Conservation (phyloP, 2,888 invertebrate species). For the Xestia sexstrigata region DNA sequence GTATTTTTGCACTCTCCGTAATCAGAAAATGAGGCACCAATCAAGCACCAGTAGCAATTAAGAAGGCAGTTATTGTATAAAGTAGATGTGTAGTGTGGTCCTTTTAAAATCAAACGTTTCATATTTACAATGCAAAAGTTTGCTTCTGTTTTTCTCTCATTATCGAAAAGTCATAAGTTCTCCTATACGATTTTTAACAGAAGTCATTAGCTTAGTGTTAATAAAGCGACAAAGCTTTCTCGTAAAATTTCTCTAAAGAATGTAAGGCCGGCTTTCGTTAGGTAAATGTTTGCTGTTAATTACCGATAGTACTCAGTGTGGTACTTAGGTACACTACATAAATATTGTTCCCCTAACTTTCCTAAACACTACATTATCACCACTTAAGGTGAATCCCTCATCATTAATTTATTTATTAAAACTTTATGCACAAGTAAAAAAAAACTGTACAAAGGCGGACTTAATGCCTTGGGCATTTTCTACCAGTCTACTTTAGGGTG, state of each 20-base stretch:
- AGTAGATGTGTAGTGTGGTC: not conserved
- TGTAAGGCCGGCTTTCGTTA: conserved; percentile 41
- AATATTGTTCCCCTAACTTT: conserved; percentile 54
- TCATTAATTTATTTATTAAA: no score
- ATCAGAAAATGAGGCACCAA: not conserved
- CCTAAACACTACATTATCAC: conserved; percentile 13
- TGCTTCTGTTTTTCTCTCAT: not conserved
- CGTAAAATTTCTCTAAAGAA: conserved; percentile 29
- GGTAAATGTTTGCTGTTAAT: conserved; percentile 50
- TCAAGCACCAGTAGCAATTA: not conserved
- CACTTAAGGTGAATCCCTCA: not conserved
- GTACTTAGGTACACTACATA: conserved; percentile 22
- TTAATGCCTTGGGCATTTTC: no score
- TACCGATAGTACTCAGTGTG: conserved; percentile 17
- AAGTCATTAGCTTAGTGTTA: not conserved
- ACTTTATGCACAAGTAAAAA: no score
- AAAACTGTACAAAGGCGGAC: no score
- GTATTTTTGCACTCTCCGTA: not conserved
- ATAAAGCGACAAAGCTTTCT: conserved; percentile 15
- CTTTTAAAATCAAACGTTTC: not conserved
- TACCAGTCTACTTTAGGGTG: no score
- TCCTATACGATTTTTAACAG: not conserved
- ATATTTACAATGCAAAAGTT: not conserved
- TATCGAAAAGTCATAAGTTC: not conserved
- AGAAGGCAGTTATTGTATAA: not conserved